Evolutionary conservation across 1,140 invertebrate species (phyloP).

Genomic region (Sinonovacula constricta): DNA sequence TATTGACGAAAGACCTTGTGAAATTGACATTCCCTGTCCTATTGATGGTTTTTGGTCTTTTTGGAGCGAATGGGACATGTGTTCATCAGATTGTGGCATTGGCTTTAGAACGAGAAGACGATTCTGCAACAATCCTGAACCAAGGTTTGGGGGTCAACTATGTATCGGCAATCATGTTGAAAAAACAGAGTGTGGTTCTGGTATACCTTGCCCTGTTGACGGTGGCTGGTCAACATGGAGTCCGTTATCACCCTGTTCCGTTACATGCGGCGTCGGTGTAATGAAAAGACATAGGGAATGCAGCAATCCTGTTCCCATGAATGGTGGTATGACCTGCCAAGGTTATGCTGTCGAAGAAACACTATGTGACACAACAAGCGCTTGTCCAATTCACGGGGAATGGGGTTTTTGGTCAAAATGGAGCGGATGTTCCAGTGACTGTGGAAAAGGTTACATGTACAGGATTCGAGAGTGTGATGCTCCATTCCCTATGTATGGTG

Average conservation of each 20-base stretch:
- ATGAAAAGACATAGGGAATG: conserved; percentile 65
- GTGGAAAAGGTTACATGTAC: conserved; percentile 56
- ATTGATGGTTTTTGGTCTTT: conserved; percentile 75
- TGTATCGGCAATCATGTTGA: conserved; percentile 56
- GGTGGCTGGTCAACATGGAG: conserved; percentile 59
- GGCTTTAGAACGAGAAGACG: conserved; percentile 62
- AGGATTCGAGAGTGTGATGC: conserved; percentile 66
- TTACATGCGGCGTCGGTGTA: conserved; percentile 57
- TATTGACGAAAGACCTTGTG: conserved; percentile 37
- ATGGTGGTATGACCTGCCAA: conserved; percentile 61
- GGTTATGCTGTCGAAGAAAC: conserved; percentile 57
- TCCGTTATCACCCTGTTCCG: conserved; percentile 48
- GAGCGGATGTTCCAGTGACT: conserved; percentile 66
- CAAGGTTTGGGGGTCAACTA: conserved; percentile 47
- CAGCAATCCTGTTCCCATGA: conserved; percentile 62
- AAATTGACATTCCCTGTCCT: conserved; percentile 60
- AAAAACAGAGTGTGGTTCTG: conserved; percentile 56
- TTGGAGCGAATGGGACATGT: conserved; percentile 68
- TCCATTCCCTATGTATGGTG: conserved; percentile 71
- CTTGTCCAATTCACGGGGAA: conserved; percentile 65
- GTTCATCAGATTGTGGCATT: conserved; percentile 60
- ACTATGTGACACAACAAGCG: conserved; percentile 47
- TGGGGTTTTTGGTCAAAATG: conserved; percentile 72
- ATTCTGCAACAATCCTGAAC: conserved; percentile 58
- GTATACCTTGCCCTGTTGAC: conserved; percentile 39